These are phyloP conservation scores for Arothron firmamentum DNA, from an alignment of 2,113 vertebrate genomes.

Conservation along the genomic window DNA sequence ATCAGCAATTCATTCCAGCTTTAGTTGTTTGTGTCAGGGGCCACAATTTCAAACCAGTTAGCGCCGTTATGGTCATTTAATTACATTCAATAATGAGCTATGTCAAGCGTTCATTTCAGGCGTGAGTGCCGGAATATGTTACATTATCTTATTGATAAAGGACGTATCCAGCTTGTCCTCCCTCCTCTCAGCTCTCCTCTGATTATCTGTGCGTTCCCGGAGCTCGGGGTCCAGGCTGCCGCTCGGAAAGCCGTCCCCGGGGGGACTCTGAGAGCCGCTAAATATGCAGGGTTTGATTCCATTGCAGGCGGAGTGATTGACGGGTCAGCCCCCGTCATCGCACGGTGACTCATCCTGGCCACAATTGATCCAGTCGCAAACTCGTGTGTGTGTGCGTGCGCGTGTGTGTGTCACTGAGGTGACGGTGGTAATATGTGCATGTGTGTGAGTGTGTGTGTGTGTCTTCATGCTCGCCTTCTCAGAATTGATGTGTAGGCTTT, in stretches of 20 bases:
- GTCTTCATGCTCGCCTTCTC: slow-evolving; percentile 7
- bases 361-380: slow-evolving; percentile 38
- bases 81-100: no score
- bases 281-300: slow-evolving; percentile 45
- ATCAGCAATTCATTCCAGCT: no score
- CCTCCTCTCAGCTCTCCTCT: neutral
- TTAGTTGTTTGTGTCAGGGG: no score
- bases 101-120: no score
- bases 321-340: slow-evolving; percentile 30
- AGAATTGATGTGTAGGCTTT: slow-evolving; percentile 33
- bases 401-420: neutral
- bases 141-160: no score
- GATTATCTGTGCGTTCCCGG: neutral
- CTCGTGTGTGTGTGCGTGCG: no score
- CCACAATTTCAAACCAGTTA: no score
- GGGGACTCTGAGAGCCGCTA: slow-evolving; percentile 46
- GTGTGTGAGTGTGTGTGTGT: slow-evolving; percentile 11
- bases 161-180: slow-evolving; percentile 1
- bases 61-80: no score
- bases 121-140: no score
- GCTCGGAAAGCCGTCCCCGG: slow-evolving; percentile 40
- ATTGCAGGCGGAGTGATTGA: slow-evolving; percentile 56
- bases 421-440: neutral
- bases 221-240: slow-evolving; percentile 2
- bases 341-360: slow-evolving; percentile 53